phyloP scores from a whole-genome alignment of 2,797 vertebrate genomes.

The Zenarchopterus dispar region DNA sequence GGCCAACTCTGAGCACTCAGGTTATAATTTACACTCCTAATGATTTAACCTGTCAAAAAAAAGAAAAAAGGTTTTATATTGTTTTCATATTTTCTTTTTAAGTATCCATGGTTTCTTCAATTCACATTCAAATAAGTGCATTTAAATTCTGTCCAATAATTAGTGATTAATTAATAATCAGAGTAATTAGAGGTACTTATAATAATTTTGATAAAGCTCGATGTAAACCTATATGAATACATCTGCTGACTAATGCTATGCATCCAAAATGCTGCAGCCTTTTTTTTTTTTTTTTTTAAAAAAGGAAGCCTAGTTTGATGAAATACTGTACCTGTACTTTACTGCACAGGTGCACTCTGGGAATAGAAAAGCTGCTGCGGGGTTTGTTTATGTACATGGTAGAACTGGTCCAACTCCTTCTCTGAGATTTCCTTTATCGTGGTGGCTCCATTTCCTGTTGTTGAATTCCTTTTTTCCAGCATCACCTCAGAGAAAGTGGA shows the following conservation, averaged over 20 bases:
- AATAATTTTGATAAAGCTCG: constrained; percentile 3
- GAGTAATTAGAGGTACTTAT: too few species aligned
- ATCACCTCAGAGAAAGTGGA: constrained; percentile 63
- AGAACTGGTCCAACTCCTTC: constrained; percentile 47
- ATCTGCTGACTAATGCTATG: not conserved
- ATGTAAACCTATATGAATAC: not conserved
- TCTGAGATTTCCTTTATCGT: constrained; percentile 75
- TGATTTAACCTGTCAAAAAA: not conserved
- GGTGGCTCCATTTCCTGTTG: constrained; percentile 82
- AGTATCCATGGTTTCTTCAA: too few species aligned
- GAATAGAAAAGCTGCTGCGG: constrained; percentile 31
- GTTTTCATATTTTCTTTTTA: not conserved
- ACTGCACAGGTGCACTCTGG: constrained; percentile 53
- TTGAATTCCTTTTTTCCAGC: constrained; percentile 77
- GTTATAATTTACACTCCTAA: not conserved
- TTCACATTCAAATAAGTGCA: too few species aligned
- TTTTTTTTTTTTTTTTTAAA: too few species aligned
- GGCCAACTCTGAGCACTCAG: not conserved
- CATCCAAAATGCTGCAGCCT: too few species aligned
- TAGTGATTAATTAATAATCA: too few species aligned
- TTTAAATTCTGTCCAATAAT: too few species aligned
- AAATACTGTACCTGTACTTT: constrained; percentile 19
- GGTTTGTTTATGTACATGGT: constrained; percentile 47
- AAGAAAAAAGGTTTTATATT: not conserved
- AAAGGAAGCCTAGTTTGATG: constrained; percentile 9